Conservation (phyloP, 2,888 invertebrate genomes). For the Macaria notata region DNA sequence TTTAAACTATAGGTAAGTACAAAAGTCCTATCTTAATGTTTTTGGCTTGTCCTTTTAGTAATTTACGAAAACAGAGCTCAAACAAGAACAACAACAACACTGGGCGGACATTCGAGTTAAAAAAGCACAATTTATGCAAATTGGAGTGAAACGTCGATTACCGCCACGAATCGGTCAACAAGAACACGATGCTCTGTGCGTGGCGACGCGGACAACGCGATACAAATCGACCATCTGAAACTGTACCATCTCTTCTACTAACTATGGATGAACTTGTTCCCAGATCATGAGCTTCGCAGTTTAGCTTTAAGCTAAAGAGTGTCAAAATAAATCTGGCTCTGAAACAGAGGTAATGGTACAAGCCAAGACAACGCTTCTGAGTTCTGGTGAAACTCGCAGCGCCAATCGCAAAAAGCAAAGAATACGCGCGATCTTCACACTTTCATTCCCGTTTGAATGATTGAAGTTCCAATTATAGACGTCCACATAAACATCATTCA, state of each 20-base stretch:
- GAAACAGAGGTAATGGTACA: no score
- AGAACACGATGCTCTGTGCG: slow-evolving; percentile 37
- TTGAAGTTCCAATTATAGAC: slow-evolving; percentile 20
- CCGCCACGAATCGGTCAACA: slow-evolving; percentile 42
- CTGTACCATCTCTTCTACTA: slow-evolving; percentile 28
- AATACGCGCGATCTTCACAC: slow-evolving; percentile 39
- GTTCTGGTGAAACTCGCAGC: slow-evolving; percentile 55
- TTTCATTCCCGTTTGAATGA: slow-evolving; percentile 41
- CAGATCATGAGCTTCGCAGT: no score
- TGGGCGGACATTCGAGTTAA: slow-evolving; percentile 2
- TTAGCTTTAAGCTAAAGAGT: no score
- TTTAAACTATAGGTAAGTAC: no score
- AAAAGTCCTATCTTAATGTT: no score
- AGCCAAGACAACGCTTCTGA: slow-evolving; percentile 6
- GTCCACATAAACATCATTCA: slow-evolving; percentile 8
- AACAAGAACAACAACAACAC: no score
- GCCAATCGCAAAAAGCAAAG: slow-evolving; percentile 40
- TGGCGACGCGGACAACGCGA: slow-evolving; percentile 29
- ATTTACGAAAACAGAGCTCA: no score
- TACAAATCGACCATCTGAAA: slow-evolving; percentile 49
- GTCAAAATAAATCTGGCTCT: no score
- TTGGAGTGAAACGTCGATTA: slow-evolving; percentile 54
- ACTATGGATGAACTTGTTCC: no score
- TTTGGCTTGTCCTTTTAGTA: no score
- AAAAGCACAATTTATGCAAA: slow-evolving; percentile 41